Base-by-base conservation (phyloP, 2,888 invertebrate genomes). In the Ophion costatus region DNA sequence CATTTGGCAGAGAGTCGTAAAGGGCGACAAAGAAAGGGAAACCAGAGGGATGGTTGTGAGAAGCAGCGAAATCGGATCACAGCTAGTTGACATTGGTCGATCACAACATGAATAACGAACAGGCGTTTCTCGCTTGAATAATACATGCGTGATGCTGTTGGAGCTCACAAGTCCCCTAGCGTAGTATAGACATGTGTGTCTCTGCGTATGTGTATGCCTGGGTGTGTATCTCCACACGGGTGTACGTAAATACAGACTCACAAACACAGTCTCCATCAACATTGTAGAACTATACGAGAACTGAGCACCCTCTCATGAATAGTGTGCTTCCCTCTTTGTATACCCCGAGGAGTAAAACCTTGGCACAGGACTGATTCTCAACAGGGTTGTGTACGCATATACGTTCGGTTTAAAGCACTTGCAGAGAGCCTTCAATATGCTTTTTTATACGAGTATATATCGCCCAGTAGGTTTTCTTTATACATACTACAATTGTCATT, bases 31-130 rank as follows among this genome's bases (percentile, higher is more conserved):
- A 67, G 67, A 29, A 67, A 22, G 59, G n/a, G 63, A 59, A 20
- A 22, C 29, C 56, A 24, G 71, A 61, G 24, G 29, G 24, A 42
- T 51, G 24, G 64, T n/a, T 24, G 59, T 33, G 83, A 87, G 86
- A 88, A 85, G 88, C 87, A 88, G 67, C 89, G 87, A 90, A 90
- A 90, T 90, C 90, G 89, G 90, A 91, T 91, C 90, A 89, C 87
- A 88, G 89, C 89, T 84, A 90, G 91, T 91, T 91, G 91, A 91
- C 91, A 91, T 90, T 90, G 90, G 90, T 89, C 91, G 91, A 91
- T 91, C 91, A 91, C 87, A 89, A 88, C 91, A 90, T 91, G 91
- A 91, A 91, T 91, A 91, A 91, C 90, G 90, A 91, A 91, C 91
- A 90, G 90, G 89, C 89, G 91, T 85, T 83, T 89, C 88, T 86